phyloP scores from a whole-genome alignment of 2,797 vertebrate genomes.

The Pachyuromys duprasi region DNA sequence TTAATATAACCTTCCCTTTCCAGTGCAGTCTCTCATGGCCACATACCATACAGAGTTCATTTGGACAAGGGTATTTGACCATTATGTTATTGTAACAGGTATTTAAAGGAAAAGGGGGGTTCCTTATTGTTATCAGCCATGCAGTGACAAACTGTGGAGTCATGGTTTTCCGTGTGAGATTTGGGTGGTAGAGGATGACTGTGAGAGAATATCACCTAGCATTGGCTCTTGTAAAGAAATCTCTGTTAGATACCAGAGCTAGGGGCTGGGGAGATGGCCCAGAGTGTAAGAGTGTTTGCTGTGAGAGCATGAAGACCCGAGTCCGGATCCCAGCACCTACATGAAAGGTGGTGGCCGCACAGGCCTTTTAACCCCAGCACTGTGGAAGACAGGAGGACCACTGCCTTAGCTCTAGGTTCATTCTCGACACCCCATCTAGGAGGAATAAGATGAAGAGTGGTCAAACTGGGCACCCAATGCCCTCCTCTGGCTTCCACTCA shows the following conservation, averaged over 20 bases:
- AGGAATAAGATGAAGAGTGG: background rate
- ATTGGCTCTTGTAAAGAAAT: conserved; percentile 64
- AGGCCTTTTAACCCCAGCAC: background rate
- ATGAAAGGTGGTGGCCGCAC: background rate
- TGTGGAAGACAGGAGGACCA: background rate
- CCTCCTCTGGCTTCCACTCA: background rate
- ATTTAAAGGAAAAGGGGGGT: background rate
- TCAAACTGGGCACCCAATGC: too few species aligned
- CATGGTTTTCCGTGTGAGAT: conserved; percentile 72
- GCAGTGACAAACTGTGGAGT: conserved; percentile 72
- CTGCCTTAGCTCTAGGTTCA: background rate
- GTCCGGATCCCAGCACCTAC: background rate
- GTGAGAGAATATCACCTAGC: conserved; percentile 75
- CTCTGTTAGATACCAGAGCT: conserved; percentile 73
- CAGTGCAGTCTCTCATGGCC: background rate
- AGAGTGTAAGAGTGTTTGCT: background rate
- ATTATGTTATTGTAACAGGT: background rate
- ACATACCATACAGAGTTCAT: background rate
- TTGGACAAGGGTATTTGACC: background rate
- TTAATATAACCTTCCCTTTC: background rate
- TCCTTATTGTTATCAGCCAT: conserved; percentile 61
- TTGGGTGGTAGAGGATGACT: conserved; percentile 72
- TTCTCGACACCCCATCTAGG: background rate
- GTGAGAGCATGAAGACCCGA: background rate
- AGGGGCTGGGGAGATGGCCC: background rate